A percentile compares a stretch with the other conserved stretches of the same genome.
Evolutionary conservation across 1,140 invertebrate genomes (phyloP).

Genomic region (Latrodectus geometricus): DNA sequence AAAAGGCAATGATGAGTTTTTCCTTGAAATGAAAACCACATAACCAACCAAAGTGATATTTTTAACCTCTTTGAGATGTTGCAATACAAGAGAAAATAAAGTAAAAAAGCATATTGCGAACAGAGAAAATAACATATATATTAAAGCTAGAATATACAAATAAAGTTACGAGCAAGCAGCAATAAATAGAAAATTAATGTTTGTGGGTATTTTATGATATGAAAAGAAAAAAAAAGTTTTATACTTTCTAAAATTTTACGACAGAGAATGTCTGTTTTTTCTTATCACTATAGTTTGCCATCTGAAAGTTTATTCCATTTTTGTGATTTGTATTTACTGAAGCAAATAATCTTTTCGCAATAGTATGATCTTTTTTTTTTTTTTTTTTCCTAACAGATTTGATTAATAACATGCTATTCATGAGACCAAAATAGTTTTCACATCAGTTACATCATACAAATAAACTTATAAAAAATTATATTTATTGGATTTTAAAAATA

Average conservation of each 20-base stretch:
- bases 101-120: neutral
- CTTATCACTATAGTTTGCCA: neutral
- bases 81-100: neutral
- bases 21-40: too few species aligned
- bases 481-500: too few species aligned
- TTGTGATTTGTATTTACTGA: neutral
- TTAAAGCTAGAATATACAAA: slow-evolving; percentile 12
- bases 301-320: neutral
- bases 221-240: slow-evolving; percentile 27
- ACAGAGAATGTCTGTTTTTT: too few species aligned
- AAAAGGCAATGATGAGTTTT: too few species aligned
- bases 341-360: neutral
- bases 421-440: too few species aligned
- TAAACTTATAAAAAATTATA: too few species aligned
- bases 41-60: neutral
- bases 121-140: neutral
- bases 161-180: slow-evolving; percentile 18
- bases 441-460: too few species aligned
- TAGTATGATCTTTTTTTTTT: neutral
- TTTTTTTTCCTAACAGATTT: neutral
- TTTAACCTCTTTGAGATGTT: neutral
- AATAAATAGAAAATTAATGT: slow-evolving; percentile 56
- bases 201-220: slow-evolving; percentile 44
- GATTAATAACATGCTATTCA: neutral
- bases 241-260: too few species aligned